A percentile compares a stretch with the other conserved stretches of the same genome.
Evolutionary conservation across 1,140 invertebrate species (phyloP).

Genomic region (Melitaea cinxia): DNA sequence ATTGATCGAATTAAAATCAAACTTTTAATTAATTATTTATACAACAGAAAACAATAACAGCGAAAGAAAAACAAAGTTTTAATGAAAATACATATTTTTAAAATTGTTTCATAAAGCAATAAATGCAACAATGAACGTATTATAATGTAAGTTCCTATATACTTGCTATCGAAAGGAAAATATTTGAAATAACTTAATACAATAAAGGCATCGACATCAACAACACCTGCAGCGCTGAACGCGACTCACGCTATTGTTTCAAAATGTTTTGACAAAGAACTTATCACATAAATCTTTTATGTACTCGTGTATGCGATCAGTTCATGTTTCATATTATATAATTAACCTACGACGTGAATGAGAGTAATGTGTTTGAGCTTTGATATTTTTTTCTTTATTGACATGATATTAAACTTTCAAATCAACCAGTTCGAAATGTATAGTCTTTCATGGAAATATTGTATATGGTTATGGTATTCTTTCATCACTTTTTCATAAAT

Average conservation of each 20-base stretch:
- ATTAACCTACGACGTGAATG: background rate
- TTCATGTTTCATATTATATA: slow-evolving; percentile 6
- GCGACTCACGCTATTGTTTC: slow-evolving; percentile 33
- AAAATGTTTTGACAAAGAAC: slow-evolving; percentile 36
- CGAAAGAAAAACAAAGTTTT: background rate
- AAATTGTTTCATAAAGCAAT: no score
- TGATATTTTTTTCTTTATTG: background rate
- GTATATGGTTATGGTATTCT: no score
- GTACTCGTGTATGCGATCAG: background rate
- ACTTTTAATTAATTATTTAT: no score
- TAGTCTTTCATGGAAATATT: no score
- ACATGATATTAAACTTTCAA: no score
- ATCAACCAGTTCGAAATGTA: no score
- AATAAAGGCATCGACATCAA: slow-evolving; percentile 24
- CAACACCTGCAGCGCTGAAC: slow-evolving; percentile 20
- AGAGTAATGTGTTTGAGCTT: background rate
- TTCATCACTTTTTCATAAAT: no score
- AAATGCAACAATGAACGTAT: background rate
- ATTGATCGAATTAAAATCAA: no score
- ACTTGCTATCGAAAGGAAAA: slow-evolving; percentile 7
- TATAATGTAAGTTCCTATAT: background rate
- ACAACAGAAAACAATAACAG: background rate
- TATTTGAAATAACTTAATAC: slow-evolving; percentile 24
- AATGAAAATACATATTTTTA: background rate
- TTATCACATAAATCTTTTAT: slow-evolving; percentile 31